Conservation (phyloP, 2,797 vertebrate species). For the Galaxias olidus region DNA sequence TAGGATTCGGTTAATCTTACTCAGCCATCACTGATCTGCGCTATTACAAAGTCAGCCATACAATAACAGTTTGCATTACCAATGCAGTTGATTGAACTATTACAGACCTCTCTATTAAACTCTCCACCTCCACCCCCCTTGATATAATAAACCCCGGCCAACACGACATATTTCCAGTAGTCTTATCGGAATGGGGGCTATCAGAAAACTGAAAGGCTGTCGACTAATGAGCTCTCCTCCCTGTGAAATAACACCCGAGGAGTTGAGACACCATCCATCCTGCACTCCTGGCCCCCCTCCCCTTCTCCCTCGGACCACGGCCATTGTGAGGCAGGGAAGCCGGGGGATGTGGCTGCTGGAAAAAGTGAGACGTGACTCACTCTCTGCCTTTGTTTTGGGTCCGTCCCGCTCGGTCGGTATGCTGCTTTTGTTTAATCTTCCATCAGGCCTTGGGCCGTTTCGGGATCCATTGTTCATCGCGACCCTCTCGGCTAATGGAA, state of each 20-base stretch:
- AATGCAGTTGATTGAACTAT: no score
- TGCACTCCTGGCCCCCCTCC: not conserved
- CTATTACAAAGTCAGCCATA: no score
- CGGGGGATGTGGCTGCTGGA: not conserved
- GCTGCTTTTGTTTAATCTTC: not conserved
- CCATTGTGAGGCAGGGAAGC: conserved; percentile 11
- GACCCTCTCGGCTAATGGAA: no score
- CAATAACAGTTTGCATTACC: no score
- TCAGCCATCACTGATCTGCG: no score
- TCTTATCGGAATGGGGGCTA: conserved; percentile 23
- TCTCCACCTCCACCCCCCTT: no score
- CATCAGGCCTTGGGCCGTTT: not conserved
- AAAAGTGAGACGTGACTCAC: conserved; percentile 14
- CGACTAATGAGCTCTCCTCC: conserved; percentile 15
- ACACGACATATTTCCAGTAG: no score
- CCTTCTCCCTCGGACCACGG: conserved; percentile 25
- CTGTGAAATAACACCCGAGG: conserved; percentile 15
- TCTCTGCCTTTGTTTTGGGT: not conserved
- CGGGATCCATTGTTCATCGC: no score
- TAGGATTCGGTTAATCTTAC: no score
- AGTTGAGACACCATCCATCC: conserved; percentile 3
- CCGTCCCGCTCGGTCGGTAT: not conserved
- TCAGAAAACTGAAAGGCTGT: conserved; percentile 1
- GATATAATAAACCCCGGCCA: no score
- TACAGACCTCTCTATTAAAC: no score